Base-by-base conservation (phyloP, 2,113 vertebrate genomes). In the Carollia perspicillata region DNA sequence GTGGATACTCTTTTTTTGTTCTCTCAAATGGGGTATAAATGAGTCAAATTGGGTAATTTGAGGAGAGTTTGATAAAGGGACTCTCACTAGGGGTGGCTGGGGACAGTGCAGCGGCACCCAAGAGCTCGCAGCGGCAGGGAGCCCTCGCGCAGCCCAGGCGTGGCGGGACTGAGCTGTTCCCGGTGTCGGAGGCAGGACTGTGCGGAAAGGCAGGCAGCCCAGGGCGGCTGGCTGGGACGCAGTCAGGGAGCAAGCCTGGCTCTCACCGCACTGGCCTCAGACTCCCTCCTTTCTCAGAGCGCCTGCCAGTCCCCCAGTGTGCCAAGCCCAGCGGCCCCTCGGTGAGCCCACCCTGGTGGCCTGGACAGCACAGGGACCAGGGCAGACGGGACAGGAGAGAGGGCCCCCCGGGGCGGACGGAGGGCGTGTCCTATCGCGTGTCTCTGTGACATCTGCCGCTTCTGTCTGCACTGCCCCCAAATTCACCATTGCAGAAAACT, bases 321-420 rank as follows among this genome's bases (percentile, higher is more conserved):
- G 16, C 71, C 35, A 40, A 49, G 26, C 18, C 33, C 0, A 0
- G 26, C 22, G 42, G n/a, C 18, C 40, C 47, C 17, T 4, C 2
- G 4, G 44, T 1, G 17, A 84, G 16, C 11, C 68, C 51, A 16
- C 5, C 10, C 6, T 5, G 44, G n/a, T 37, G 49, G 18, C 53
- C 28, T 55, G n/a, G 37, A 37, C 17, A 33, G 47, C 26, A 9
- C 26, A 23, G 77, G 72, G 18, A 37, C 40, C 23, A 42, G 81
- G 60, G 60, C 47, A 28, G 22, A 37, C n/a, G 23, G 47, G 69
- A 5, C 11, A 40, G 20, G 23, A 35, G 26, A 81, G 33, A 17
- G 22, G 22, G 6, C 42, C 14, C 40, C 60, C 0, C 33, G 37
- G 35, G 47, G 30, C 26, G 30, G n/a, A 30, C 12, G 17, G 20